phyloP scores from a whole-genome alignment of 2,888 invertebrate species.

The Conchocele bisecta region DNA sequence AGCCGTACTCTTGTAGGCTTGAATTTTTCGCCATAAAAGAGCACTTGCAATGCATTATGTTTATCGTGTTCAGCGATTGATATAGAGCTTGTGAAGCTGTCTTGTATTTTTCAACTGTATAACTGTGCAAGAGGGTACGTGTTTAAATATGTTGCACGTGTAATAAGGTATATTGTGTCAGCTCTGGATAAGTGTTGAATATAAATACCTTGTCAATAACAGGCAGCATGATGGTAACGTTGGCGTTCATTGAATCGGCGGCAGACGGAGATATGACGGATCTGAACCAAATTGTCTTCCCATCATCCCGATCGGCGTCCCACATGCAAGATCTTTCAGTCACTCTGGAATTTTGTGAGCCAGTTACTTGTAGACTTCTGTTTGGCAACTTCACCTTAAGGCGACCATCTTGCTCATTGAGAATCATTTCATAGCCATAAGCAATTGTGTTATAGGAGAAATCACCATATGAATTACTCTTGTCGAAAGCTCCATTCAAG shows the following conservation, averaged over 20 bases:
- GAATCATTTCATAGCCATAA: conserved; percentile 44
- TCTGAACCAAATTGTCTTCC: conserved; percentile 61
- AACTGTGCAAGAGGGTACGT: too few species aligned
- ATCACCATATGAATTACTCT: conserved; percentile 2
- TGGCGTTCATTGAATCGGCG: conserved; percentile 55
- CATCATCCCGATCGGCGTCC: conserved; percentile 69
- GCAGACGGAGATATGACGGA: conserved; percentile 43
- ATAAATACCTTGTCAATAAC: conserved; percentile 65
- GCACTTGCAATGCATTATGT: too few species aligned
- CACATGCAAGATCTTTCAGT: conserved; percentile 61
- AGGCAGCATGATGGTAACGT: conserved; percentile 64
- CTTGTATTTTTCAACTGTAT: too few species aligned
- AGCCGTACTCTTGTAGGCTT: too few species aligned
- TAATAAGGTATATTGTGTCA: too few species aligned
- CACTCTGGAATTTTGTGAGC: conserved; percentile 28
- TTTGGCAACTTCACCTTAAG: conserved; percentile 58
- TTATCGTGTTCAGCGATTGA: too few species aligned
- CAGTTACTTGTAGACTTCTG: conserved; percentile 53
- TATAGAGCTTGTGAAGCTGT: too few species aligned
- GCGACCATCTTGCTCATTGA: conserved; percentile 28
- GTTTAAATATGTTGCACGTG: too few species aligned
- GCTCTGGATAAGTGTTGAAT: too few species aligned
- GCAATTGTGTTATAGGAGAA: conserved; percentile 14
- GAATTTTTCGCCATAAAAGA: too few species aligned
- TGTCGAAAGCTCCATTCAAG: conserved; percentile 2